Evolutionary conservation across 2,797 vertebrate species (phyloP).

Genomic region (Sebastes variabilis): DNA sequence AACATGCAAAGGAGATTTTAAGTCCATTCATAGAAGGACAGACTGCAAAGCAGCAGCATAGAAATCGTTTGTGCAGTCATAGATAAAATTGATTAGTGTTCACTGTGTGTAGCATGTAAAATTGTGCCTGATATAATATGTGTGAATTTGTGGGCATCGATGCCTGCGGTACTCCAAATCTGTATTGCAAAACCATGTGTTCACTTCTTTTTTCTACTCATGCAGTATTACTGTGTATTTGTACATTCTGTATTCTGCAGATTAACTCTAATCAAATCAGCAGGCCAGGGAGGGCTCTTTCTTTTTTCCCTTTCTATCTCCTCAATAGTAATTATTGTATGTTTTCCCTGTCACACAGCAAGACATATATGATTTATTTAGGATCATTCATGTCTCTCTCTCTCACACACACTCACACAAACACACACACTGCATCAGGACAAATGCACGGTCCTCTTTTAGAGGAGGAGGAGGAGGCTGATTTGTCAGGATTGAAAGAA

Average conservation of each 20-base stretch:
- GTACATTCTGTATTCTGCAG: not conserved
- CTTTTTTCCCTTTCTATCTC: not conserved
- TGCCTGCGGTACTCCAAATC: not conserved
- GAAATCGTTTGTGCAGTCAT: not conserved
- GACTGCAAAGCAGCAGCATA: not conserved
- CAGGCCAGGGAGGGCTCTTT: not conserved
- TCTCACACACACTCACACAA: not conserved
- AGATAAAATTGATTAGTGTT: not conserved
- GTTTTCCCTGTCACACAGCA: slow-evolving; percentile 5
- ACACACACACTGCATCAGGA: slow-evolving; percentile 5
- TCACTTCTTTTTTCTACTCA: not conserved
- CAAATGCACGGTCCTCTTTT: not conserved
- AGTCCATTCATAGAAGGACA: not conserved
- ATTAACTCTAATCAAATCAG: slow-evolving; percentile 28
- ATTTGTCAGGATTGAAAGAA: not conserved
- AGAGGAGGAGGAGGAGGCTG: not conserved
- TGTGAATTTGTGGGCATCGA: not conserved
- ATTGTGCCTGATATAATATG: not conserved
- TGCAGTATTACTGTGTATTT: not conserved
- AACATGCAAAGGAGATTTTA: not conserved
- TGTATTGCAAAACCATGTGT: not conserved
- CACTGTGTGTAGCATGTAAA: not conserved
- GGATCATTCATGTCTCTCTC: slow-evolving; percentile 5
- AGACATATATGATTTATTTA: slow-evolving; percentile 6
- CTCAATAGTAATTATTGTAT: not conserved